phyloP scores from a whole-genome alignment of 2,888 invertebrate species.

The Drosophila robusta region DNA sequence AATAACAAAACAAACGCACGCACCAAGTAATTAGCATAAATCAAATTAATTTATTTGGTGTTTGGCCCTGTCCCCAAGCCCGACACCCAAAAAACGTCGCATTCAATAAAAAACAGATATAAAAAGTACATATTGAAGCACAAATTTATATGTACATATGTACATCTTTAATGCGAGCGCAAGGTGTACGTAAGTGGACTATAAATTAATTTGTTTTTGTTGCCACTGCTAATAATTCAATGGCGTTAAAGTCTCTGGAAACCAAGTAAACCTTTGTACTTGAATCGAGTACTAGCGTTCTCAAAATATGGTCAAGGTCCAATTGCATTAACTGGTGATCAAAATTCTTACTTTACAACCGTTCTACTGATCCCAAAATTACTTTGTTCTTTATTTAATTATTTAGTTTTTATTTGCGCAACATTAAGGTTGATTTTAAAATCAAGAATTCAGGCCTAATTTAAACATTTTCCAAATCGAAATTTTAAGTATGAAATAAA shows the following conservation, averaged over 20 bases:
- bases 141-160: neutral
- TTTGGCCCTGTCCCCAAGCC: conserved; percentile 27
- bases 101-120: conserved; percentile 11
- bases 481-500: no score
- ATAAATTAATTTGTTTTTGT: conserved; percentile 2
- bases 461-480: no score
- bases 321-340: neutral
- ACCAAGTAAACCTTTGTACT: neutral
- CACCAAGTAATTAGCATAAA: conserved; percentile 60
- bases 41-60: conserved; percentile 58
- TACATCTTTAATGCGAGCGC: neutral
- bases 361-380: no score
- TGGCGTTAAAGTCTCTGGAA: neutral
- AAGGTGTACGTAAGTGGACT: neutral
- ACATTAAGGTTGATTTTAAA: no score
- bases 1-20: conserved; percentile 26
- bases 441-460: no score
- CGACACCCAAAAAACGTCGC: conserved; percentile 22
- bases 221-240: conserved; percentile 1
- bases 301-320: neutral
- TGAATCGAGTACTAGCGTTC: neutral
- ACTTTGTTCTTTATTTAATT: no score
- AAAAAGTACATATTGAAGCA: neutral
- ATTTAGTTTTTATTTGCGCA: no score
- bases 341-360: no score